Evolutionary conservation across 2,797 vertebrate genomes (phyloP), one percentile per base, ranked within the genome.

Genomic region (Pempheris klunzingeri): DNA sequence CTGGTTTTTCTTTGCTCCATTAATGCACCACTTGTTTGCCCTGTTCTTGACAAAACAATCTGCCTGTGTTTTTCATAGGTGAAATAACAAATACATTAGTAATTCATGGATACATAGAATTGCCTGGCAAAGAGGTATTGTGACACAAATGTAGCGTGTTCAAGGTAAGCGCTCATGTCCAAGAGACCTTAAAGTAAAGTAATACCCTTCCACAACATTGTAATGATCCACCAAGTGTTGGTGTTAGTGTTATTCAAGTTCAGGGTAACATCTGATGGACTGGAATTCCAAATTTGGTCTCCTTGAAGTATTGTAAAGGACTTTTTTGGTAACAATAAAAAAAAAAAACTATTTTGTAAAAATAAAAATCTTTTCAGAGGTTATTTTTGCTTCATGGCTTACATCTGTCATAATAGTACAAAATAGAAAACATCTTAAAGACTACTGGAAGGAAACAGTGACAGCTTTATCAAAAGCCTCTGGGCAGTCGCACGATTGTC

Each of bases 401-500:
- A 10, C 7, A 49, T 49, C 44, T 60, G 22, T 38, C 43, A 41
- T 6, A 26, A n/a, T 36, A 18, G 28, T 30, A 36, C 15, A 49
- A 63, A 63, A 53, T 43, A 26, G 4, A 43, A 68, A 28, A 60
- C 47, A 32, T 36, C 3, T 26, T 26, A 36, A 63, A n/a, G n/a
- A 15, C 24, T 9, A 22, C 61, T 47, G 38, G 38, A 69, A 73
- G 28, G 54, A 70, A 69, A 68, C 15, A 20, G 9, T 55, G 20
- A 52, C 22, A 28, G 43, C 36, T 77, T 79, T 59, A 67, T 69
- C 41, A 74, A 38, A 76, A 54, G 54, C 43, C 4, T 39, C 34
- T n/a, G 1, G 11, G 10, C 58, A 58, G 43, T 26, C 2, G 2
- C 22, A 11, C 1, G 1, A 55, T 55, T 28, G 47, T 41, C 50